Conservation (phyloP, 2,113 vertebrate species). For the Laticauda laticaudata region DNA sequence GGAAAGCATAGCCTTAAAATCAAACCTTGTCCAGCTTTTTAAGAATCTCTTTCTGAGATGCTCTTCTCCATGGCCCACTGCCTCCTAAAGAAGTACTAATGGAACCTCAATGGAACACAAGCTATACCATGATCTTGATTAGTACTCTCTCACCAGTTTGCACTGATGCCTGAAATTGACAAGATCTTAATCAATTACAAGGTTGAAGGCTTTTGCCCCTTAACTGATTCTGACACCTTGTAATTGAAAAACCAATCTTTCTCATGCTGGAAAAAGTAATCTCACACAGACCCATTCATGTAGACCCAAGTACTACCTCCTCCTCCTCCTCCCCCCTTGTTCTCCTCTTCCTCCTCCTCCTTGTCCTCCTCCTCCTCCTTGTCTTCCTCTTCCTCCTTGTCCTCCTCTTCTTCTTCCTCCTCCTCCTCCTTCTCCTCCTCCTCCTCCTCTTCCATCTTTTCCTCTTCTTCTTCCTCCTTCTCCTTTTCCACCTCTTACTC, state of each 20-base stretch:
- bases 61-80: neutral
- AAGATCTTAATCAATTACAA: neutral
- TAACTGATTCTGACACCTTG: neutral
- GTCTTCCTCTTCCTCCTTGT: neutral
- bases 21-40: neutral
- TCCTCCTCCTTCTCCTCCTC: neutral
- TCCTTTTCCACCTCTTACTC: fast-evolving
- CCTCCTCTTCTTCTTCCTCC: neutral
- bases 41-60: neutral
- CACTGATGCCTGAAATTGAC: neutral
- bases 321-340: neutral
- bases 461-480: neutral
- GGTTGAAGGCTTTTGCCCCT: neutral
- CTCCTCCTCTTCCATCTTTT: neutral
- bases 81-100: neutral
- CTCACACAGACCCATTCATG: neutral
- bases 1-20: neutral
- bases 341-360: neutral
- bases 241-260: neutral
- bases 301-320: neutral
- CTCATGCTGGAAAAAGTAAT: neutral
- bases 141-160: neutral
- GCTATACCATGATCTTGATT: neutral
- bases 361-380: neutral
- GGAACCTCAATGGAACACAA: neutral